Conservation (phyloP, 2,797 vertebrate genomes). For the Aldrovandia affinis region DNA sequence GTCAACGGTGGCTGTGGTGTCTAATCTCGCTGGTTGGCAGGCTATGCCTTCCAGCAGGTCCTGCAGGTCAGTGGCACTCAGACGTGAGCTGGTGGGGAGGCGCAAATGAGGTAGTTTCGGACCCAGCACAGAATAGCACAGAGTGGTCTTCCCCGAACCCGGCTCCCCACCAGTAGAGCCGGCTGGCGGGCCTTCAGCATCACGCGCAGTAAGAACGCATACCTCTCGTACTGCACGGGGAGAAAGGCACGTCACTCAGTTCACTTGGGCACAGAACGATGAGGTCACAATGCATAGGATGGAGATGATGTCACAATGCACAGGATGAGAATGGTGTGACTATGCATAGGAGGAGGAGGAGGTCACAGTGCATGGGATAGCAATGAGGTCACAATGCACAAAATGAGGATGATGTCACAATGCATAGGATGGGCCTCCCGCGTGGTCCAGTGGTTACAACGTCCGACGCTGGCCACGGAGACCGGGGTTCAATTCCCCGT, state of each 20-base stretch:
- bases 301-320: neutral
- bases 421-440: neutral
- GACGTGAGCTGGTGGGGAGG: slow-evolving; percentile 61
- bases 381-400: neutral
- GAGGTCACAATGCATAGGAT: neutral
- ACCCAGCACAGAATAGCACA: slow-evolving; percentile 70
- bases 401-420: neutral
- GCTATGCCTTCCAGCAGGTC: slow-evolving; percentile 60
- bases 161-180: slow-evolving; percentile 78
- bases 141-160: slow-evolving; percentile 77
- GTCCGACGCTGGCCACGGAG: too few species aligned
- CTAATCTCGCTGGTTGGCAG: slow-evolving; percentile 31
- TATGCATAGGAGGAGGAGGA: neutral
- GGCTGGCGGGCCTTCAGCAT: slow-evolving; percentile 75
- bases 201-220: slow-evolving; percentile 70
- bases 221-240: slow-evolving; percentile 64
- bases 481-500: too few species aligned
- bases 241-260: slow-evolving; percentile 19
- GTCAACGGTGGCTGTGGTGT: neutral
- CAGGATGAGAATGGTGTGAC: neutral
- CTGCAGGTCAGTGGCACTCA: slow-evolving; percentile 65
- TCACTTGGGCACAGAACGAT: neutral
- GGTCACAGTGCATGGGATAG: neutral
- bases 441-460: too few species aligned
- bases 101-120: slow-evolving; percentile 60